phyloP scores from a whole-genome alignment of 1,140 invertebrate species.

The Drosophila setifemur region DNA sequence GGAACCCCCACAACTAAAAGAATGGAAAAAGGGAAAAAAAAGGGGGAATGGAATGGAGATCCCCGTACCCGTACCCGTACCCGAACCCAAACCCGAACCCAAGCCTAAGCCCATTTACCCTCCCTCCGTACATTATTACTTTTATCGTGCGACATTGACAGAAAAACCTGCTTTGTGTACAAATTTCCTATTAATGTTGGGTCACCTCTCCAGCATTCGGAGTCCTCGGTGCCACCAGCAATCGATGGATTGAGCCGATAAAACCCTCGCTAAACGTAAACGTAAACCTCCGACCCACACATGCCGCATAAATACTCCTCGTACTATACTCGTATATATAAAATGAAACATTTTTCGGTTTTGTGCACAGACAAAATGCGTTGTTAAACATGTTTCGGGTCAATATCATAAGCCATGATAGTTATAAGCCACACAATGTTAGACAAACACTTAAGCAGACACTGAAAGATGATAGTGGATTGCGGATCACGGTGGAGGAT shows the following conservation, averaged over 20 bases:
- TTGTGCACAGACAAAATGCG: conserved; percentile 61
- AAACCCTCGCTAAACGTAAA: conserved; percentile 25
- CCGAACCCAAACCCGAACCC: too few species aligned
- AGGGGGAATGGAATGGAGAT: not conserved
- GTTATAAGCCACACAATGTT: conserved; percentile 78
- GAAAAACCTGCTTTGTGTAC: conserved; percentile 61
- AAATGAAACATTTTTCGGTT: conserved; percentile 57
- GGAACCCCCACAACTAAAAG: too few species aligned
- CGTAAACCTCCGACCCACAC: not conserved
- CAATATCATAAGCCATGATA: conserved; percentile 77
- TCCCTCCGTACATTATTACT: conserved; percentile 24
- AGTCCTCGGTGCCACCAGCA: not conserved
- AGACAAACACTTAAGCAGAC: conserved; percentile 66
- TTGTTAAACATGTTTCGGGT: conserved; percentile 77
- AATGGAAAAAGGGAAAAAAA: not conserved
- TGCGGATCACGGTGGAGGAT: not conserved
- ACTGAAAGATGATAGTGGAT: conserved; percentile 34
- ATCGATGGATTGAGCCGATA: conserved; percentile 48
- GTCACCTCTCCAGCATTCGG: not conserved
- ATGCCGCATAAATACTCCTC: not conserved
- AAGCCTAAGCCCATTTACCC: too few species aligned
- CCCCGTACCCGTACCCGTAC: not conserved
- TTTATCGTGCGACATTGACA: conserved; percentile 49
- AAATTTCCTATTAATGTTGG: conserved; percentile 61
- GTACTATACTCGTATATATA: conserved; percentile 17